Base-by-base conservation (phyloP, 2,797 vertebrate genomes). In the Podarcis siculus region DNA sequence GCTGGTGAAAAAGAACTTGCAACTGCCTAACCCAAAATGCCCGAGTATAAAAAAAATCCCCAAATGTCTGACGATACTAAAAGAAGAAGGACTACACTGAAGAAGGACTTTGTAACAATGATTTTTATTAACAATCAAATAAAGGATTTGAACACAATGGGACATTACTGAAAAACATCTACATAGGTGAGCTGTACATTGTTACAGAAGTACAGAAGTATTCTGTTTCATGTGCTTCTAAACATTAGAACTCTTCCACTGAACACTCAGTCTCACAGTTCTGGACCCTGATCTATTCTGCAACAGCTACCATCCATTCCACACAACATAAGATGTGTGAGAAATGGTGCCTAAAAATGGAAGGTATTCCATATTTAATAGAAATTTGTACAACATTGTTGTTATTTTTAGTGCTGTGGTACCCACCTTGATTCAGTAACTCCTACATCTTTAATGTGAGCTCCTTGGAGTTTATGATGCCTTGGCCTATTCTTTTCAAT, bases 41-140 rank as follows among this genome's bases (percentile, higher is more conserved):
- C n/a, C 79, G 12, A 42, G 79, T 32, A 42, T 21, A 55, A 75
- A 85, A 5, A 80, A 80, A 49, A 80, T 75, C 7, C 64, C 19
- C 4, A 76, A 81, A 75, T 30, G 4, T 81, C 23, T 75, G 37
- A 39, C 30, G 8, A 23, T 67, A 64, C 32, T 79, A 5, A 32
- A 83, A 49, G 32, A 58, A 27, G 3, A 19, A 64, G 32, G 49
- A 88, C 58, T 71, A 75, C 42, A 45, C 73, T 23, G 55, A 92
- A 89, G 66, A 77, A 66, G 0, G 0, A 83, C 83, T 79, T 91
- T 91, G 84, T 94, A 93, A 94, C 87, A 86, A 72, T 87, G 77
- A 88, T 83, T 96, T 55, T 96, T 95, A 96, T 95, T 96, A 89
- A 90, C 37, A 87, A 89, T 83, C 87, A 92, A 89, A 89, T 58